Evolutionary conservation across 2,888 invertebrate genomes (phyloP), one percentile per base, ranked within the genome.

Genomic region (Keiferia lycopersicella): DNA sequence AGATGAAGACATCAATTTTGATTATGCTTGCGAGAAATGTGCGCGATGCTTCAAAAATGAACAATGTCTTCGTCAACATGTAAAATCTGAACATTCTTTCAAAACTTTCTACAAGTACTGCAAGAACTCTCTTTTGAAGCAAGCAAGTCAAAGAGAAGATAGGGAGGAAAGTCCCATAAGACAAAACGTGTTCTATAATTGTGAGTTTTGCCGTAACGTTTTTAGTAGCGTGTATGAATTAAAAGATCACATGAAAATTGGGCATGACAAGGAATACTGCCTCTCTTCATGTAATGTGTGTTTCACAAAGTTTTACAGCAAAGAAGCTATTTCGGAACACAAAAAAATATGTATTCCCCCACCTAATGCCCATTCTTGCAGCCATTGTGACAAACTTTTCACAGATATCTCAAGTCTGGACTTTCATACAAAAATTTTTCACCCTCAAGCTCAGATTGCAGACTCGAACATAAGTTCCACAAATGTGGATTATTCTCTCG

Each of bases 201-300:
- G 90, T 38, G 87, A 89, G 63, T 84, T 71, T 50, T 89, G 89
- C 66, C 68, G 66, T 0, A 69, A 75, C 1, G 67, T 69, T 0
- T 87, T 82, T 26, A 61, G 69, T 0, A 83, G 69, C 1, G 81
- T 84, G 0, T 83, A 81, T 51, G 83, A 86, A 8, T 65, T 89
- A 0, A 86, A 87, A 68, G 78, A 84, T 11, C 89, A 89, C 64
- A 83, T 88, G 83, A 75, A 74, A 16, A 57, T 72, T 0, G 76
- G 68, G 0, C 89, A 89, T 16, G 84, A 84, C 0, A 80, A 68
- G 1, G 84, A 87, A 34, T 87, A 86, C 53, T 72, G 71, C 0
- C 60, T 84, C 0, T 82, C 82, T 0, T 83, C 79, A 0, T 90
- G 89, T 62, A 88, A 89, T 63, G 88, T 90, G 0, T 90, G 89